Conservation (phyloP, 1,140 invertebrate species). For the Drosophila kepulauana region DNA sequence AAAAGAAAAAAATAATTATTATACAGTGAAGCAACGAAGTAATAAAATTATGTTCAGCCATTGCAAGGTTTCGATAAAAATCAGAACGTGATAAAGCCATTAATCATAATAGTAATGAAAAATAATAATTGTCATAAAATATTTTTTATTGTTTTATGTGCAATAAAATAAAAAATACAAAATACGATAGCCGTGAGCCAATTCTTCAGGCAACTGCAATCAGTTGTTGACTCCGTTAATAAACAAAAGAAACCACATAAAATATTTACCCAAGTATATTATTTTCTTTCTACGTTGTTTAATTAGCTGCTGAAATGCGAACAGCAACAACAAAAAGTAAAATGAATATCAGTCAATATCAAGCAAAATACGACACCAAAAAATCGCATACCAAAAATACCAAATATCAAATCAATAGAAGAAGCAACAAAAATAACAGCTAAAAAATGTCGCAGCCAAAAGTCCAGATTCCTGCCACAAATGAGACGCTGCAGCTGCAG, state of each 20-base stretch:
- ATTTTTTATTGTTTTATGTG: not conserved
- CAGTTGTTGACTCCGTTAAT: conserved; percentile 38
- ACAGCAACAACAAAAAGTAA: conserved; percentile 29
- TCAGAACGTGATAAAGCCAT: conserved; percentile 25
- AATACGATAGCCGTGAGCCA: conserved; percentile 25
- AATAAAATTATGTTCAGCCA: conserved; percentile 1
- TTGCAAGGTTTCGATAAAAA: conserved; percentile 5
- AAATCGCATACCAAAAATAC: conserved; percentile 60
- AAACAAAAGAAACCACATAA: conserved; percentile 12
- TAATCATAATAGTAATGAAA: conserved; percentile 21
- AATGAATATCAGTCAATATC: conserved; percentile 39
- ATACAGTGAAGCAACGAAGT: conserved; percentile 4
- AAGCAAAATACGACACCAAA: conserved; percentile 49
- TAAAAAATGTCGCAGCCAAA: conserved; percentile 37
- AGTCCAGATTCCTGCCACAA: conserved; percentile 11
- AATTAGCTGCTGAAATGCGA: conserved; percentile 51
- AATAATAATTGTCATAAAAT: not conserved
- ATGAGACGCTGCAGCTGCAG: conserved; percentile 47
- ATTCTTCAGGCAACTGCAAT: conserved; percentile 18
- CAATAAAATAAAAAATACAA: not conserved
- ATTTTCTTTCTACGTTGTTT: conserved; percentile 40
- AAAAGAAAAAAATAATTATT: no score
- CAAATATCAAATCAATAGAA: conserved; percentile 33
- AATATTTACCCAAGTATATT: conserved; percentile 34
- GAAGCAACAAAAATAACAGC: conserved; percentile 16